These are phyloP conservation scores for Hirtodrosophila histrioides DNA, from an alignment of 2,888 invertebrate species.

Conservation along the genomic window DNA sequence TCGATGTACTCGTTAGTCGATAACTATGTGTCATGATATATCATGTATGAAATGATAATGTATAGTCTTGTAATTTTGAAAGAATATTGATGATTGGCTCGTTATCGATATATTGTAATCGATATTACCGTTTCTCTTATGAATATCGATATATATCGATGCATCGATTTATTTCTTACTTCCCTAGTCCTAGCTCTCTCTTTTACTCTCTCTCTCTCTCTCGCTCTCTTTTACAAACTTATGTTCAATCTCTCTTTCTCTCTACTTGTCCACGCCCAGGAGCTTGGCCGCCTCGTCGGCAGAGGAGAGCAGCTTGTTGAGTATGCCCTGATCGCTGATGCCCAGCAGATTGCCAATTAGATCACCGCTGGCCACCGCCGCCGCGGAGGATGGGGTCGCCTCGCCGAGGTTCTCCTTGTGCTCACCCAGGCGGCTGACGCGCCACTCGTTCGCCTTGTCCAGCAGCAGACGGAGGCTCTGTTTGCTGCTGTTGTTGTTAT, in stretches of 20 bases:
- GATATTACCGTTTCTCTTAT: too few species aligned
- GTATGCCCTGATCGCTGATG: slow-evolving; percentile 92
- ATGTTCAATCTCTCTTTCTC: background rate
- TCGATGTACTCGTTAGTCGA: too few species aligned
- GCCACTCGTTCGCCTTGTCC: slow-evolving; percentile 82
- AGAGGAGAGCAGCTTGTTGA: slow-evolving; percentile 93
- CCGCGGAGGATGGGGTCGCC: slow-evolving; percentile 32
- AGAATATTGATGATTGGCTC: too few species aligned
- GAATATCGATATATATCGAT: too few species aligned
- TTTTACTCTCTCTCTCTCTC: background rate
- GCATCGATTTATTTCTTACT: too few species aligned
- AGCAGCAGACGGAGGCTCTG: slow-evolving; percentile 72
- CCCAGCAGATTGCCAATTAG: slow-evolving; percentile 95
- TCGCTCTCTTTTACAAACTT: background rate
- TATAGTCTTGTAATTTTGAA: too few species aligned
- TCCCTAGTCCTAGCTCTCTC: background rate
- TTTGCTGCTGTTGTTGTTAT: slow-evolving; percentile 25
- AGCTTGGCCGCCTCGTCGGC: slow-evolving; percentile 94
- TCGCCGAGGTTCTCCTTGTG: slow-evolving; percentile 82
- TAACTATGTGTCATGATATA: too few species aligned
- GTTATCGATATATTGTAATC: too few species aligned
- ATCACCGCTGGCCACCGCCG: slow-evolving; percentile 84
- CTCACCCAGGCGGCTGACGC: slow-evolving; percentile 76
- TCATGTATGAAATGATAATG: too few species aligned
- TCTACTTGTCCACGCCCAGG: slow-evolving; percentile 90